Base-by-base conservation (phyloP, 2,113 vertebrate species). In the Andinoacara biseriatus region DNA sequence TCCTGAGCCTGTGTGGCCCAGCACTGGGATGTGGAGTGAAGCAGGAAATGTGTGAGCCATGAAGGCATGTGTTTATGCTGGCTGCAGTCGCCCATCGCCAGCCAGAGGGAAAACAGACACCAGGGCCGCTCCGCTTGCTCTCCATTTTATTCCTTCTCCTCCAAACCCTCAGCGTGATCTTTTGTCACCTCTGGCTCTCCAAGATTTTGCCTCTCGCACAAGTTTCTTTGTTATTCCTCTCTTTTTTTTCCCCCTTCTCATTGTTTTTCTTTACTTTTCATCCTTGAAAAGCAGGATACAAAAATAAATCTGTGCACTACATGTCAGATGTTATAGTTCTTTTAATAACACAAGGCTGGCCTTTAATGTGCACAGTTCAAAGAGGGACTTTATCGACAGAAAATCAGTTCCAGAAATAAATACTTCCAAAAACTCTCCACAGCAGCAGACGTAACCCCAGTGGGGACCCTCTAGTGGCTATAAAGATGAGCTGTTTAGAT, bases 21-120 rank as follows among this genome's bases (percentile, higher is more conserved):
- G 90, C 35, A n/a, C 86, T 89, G 93, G 91, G 94, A 93, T 94
- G 93, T 91, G 93, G 93, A 94, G 90, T 84, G 92, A 91, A 90
- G 94, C 95, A 96, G 96, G 96, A 96, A 96, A 96, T 96, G 95
- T 96, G 95, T 94, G 93, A 96, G 95, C 95, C 94, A 94, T 96
- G 95, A 96, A 96, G 94, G 95, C 94, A 96, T 96, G 96, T 96
- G 95, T 96, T 96, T 96, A 96, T 95, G 92, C 95, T 96, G 95
- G 96, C 95, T 95, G 93, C 91, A 94, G 92, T 77, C 91, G 90
- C 90, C 91, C 94, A 93, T 95, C 93, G 83, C 94, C 95, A 95
- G 95, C 94, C 94, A 93, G 94, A 94, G 94, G 94, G 95, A 94
- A 94, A 95, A 94, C 94, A 95, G 92, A 94, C 94, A 93, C 93